Conservation (phyloP, 2,888 invertebrate genomes). For the Chloromyia formosa region DNA sequence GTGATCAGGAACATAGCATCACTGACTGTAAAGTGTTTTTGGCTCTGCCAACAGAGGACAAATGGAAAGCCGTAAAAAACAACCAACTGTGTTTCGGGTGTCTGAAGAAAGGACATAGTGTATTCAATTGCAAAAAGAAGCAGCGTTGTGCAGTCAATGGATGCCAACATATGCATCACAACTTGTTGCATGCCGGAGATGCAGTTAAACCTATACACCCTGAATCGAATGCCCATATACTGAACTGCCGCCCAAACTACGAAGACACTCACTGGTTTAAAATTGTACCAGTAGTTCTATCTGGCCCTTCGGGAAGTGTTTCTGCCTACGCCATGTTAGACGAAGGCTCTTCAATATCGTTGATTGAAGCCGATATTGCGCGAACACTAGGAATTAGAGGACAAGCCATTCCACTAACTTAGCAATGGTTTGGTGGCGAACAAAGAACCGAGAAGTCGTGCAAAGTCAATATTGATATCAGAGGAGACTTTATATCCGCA, state of each 20-base stretch:
- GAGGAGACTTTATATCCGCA: neutral
- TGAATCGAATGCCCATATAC: neutral
- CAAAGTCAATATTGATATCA: neutral
- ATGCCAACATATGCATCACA: constrained; percentile 44
- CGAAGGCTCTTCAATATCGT: constrained; percentile 43
- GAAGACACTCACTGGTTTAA: neutral
- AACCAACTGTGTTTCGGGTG: neutral
- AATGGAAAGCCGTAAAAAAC: neutral
- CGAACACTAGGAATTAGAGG: neutral
- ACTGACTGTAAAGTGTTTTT: neutral
- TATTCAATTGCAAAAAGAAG: constrained; percentile 24
- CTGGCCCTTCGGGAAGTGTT: constrained; percentile 6
- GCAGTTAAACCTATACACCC: neutral
- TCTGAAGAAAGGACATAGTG: neutral
- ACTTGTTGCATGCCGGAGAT: neutral
- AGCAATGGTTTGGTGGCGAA: constrained; percentile 11
- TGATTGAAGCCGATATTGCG: neutral
- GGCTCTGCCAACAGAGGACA: neutral
- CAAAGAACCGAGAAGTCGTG: constrained; percentile 5
- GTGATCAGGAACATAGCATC: constrained; percentile 1
- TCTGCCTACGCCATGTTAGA: constrained; percentile 45
- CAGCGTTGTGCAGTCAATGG: constrained; percentile 6
- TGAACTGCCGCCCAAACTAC: constrained; percentile 2
- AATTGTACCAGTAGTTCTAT: neutral
- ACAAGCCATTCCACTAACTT: neutral